Evolutionary conservation across 1,140 invertebrate species (phyloP).

Genomic region (Diabrotica undecimpunctata): DNA sequence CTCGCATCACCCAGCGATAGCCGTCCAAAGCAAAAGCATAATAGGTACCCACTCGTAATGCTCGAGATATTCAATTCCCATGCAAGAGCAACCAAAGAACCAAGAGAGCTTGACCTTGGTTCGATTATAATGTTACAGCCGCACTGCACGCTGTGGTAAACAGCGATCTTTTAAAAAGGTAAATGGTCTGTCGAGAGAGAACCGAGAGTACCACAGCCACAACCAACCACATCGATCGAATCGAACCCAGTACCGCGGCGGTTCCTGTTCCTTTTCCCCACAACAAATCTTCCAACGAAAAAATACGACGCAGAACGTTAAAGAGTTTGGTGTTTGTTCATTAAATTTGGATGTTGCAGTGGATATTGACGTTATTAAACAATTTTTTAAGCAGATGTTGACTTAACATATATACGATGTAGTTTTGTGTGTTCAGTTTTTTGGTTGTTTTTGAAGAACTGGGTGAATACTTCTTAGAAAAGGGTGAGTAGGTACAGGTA

Average conservation of each 20-base stretch:
- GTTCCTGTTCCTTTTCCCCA: neutral
- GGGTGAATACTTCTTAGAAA: neutral
- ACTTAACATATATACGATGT: neutral
- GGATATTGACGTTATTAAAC: neutral
- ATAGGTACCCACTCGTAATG: neutral
- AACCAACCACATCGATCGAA: neutral
- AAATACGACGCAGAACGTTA: neutral
- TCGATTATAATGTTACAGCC: conserved; percentile 13
- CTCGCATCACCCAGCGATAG: neutral
- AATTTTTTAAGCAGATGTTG: neutral
- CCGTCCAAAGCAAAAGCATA: neutral
- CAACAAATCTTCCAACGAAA: conserved; percentile 6
- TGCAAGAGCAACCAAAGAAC: conserved; percentile 10
- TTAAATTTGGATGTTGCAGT: neutral
- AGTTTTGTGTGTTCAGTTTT: no score
- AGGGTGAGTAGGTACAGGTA: neutral
- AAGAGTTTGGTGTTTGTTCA: neutral
- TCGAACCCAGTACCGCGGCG: neutral
- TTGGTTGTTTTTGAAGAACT: neutral
- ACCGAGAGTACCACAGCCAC: no score
- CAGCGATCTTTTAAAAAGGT: conserved; percentile 17
- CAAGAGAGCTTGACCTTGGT: conserved; percentile 13
- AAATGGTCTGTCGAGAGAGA: conserved; percentile 5
- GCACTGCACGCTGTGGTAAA: conserved; percentile 12
- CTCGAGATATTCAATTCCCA: conserved; percentile 12